phyloP scores from a whole-genome alignment of 2,888 invertebrate species.

The Caenorhabditis panamensis region DNA sequence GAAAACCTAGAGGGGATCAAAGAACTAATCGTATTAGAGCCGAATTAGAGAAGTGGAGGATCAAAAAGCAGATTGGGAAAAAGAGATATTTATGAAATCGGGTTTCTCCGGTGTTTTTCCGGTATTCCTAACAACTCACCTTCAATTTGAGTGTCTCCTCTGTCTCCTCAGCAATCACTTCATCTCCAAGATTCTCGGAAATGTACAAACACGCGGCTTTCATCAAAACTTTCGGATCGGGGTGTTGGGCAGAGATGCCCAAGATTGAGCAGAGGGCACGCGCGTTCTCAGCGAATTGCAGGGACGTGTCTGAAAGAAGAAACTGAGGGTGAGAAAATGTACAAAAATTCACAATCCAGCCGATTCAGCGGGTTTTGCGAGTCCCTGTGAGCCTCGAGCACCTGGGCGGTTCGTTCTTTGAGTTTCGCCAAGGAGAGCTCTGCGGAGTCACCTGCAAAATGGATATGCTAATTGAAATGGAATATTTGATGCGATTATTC shows the following conservation, averaged over 20 bases:
- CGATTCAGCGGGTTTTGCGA: constrained; percentile 64
- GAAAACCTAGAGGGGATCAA: no score
- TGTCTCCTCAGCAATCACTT: constrained; percentile 49
- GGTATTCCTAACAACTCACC: no score
- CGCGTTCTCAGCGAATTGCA: constrained; percentile 55
- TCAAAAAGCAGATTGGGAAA: no score
- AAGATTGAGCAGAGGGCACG: constrained; percentile 62
- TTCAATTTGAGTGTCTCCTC: constrained; percentile 51
- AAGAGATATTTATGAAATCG: no score
- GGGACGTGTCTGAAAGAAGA: constrained; percentile 51
- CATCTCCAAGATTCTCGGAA: constrained; percentile 59
- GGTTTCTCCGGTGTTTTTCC: no score
- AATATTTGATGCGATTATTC: not conserved
- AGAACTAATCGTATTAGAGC: no score
- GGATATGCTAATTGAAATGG: not conserved
- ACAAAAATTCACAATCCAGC: constrained; percentile 57
- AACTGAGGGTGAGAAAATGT: no score
- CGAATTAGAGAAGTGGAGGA: no score
- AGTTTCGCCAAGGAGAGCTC: constrained; percentile 29
- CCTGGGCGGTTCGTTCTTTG: constrained; percentile 20
- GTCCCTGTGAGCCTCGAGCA: constrained; percentile 43
- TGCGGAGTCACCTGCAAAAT: constrained; percentile 31
- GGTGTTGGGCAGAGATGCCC: constrained; percentile 58
- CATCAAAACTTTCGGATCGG: constrained; percentile 59
- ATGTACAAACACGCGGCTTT: constrained; percentile 70